These are phyloP conservation scores for Carpatolechia fugitivella DNA, from an alignment of 2,888 invertebrate species.

Conservation along the genomic window DNA sequence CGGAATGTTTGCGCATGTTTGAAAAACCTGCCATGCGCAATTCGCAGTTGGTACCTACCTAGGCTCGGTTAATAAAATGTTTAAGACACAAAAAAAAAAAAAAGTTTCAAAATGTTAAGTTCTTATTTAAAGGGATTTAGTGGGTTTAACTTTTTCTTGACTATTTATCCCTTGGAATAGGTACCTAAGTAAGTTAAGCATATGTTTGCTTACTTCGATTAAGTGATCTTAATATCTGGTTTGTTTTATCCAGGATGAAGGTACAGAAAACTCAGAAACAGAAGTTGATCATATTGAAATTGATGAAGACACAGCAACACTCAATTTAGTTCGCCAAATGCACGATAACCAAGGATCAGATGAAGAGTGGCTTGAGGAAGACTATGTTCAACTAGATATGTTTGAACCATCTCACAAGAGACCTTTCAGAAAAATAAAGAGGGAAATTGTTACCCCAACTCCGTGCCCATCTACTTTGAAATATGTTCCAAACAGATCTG, in stretches of 20 bases:
- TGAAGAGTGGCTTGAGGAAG: slow-evolving; percentile 71
- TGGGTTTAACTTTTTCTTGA: too few relatives aligned
- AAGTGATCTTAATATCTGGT: not conserved
- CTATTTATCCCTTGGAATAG: too few relatives aligned
- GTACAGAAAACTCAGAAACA: slow-evolving; percentile 46
- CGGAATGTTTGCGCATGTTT: too few relatives aligned
- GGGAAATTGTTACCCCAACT: slow-evolving; percentile 54
- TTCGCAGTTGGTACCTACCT: too few relatives aligned
- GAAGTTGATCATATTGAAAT: slow-evolving; percentile 34
- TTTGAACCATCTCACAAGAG: slow-evolving; percentile 53
- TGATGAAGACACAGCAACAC: slow-evolving; percentile 45
- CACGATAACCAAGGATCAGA: slow-evolving; percentile 46
- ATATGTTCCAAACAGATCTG: slow-evolving; percentile 12
- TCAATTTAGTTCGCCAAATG: slow-evolving; percentile 57
- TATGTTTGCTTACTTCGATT: too few relatives aligned
- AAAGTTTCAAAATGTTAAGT: too few relatives aligned
- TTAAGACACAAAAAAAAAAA: too few relatives aligned
- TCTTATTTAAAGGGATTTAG: too few relatives aligned
- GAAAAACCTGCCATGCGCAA: too few relatives aligned
- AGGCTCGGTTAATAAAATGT: too few relatives aligned
- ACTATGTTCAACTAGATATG: slow-evolving; percentile 49
- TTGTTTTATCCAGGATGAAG: slow-evolving; percentile 48
- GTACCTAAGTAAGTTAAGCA: too few relatives aligned
- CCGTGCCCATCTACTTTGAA: slow-evolving; percentile 21
- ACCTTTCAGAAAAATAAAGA: slow-evolving; percentile 55